Evolutionary conservation across 2,797 vertebrate genomes (phyloP).

Genomic region (Orestias chungarensis): DNA sequence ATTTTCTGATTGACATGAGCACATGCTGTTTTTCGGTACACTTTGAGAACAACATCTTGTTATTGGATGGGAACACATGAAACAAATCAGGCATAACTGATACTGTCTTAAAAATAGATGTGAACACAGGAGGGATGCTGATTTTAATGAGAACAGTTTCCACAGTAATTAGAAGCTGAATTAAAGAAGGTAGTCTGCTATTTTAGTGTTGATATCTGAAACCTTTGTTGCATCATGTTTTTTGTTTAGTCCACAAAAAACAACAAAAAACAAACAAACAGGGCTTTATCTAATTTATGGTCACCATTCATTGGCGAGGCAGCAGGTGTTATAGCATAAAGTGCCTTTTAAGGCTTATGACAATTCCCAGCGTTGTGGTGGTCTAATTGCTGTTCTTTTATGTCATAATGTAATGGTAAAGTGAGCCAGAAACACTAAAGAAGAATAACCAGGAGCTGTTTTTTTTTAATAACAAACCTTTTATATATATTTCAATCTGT

Average conservation of each 20-base stretch:
- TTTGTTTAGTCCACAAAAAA: not conserved
- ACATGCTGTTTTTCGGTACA: not conserved
- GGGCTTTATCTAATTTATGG: not conserved
- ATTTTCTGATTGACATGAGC: too few relatives aligned
- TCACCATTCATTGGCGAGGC: constrained; percentile 3
- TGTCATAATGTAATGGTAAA: not conserved
- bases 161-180: not conserved
- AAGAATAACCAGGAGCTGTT: not conserved
- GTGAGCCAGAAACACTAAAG: not conserved
- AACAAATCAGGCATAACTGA: not conserved
- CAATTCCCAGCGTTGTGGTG: not conserved
- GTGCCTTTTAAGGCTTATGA: constrained; percentile 2
- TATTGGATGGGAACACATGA: not conserved
- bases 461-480: not conserved
- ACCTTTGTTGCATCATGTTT: not conserved
- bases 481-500: not conserved
- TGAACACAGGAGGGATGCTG: not conserved
- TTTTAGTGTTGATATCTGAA: not conserved
- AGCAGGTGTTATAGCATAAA: not conserved
- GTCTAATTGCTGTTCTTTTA: constrained; percentile 3
- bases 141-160: not conserved
- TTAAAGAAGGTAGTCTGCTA: not conserved
- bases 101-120: not conserved
- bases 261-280: too few relatives aligned
- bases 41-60: not conserved